phyloP scores from a whole-genome alignment of 2,888 invertebrate genomes.

The Linyphia triangularis region DNA sequence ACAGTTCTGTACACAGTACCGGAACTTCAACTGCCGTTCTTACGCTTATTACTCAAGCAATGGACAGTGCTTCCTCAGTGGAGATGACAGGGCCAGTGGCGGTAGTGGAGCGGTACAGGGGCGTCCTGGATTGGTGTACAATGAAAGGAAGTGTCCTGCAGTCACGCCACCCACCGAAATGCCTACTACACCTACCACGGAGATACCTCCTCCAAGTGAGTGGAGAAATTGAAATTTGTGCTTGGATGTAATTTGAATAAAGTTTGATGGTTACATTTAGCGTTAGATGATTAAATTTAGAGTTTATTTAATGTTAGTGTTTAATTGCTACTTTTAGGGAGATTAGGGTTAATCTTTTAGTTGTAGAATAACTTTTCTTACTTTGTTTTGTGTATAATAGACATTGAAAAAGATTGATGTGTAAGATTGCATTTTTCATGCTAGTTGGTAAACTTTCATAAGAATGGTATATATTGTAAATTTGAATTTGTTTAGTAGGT shows the following conservation, averaged over 20 bases:
- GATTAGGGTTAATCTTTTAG: too few relatives aligned
- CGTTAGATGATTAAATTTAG: too few relatives aligned
- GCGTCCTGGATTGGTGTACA: slow-evolving; percentile 76
- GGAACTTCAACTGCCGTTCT: slow-evolving; percentile 80
- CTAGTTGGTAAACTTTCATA: too few relatives aligned
- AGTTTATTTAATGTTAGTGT: too few relatives aligned
- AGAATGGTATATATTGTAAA: too few relatives aligned
- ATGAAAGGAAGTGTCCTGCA: slow-evolving; percentile 76
- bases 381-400: too few relatives aligned
- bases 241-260: neutral
- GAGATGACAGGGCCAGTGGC: slow-evolving; percentile 77
- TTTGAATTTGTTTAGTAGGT: too few relatives aligned
- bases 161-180: slow-evolving; percentile 60
- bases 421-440: too few relatives aligned
- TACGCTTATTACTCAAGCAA: slow-evolving; percentile 80
- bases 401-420: too few relatives aligned
- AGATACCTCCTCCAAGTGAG: slow-evolving; percentile 74
- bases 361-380: too few relatives aligned
- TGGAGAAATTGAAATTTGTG: neutral
- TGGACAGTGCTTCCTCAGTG: slow-evolving; percentile 80
- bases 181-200: slow-evolving; percentile 70
- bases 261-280: neutral
- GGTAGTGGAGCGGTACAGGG: slow-evolving; percentile 73
- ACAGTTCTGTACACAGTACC: slow-evolving; percentile 79
- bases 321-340: too few relatives aligned